A percentile compares a stretch with the other conserved stretches of the same genome.
These are phyloP conservation scores for Drosophila cardini DNA, from an alignment of 1,140 invertebrate species.

Conservation along the genomic window DNA sequence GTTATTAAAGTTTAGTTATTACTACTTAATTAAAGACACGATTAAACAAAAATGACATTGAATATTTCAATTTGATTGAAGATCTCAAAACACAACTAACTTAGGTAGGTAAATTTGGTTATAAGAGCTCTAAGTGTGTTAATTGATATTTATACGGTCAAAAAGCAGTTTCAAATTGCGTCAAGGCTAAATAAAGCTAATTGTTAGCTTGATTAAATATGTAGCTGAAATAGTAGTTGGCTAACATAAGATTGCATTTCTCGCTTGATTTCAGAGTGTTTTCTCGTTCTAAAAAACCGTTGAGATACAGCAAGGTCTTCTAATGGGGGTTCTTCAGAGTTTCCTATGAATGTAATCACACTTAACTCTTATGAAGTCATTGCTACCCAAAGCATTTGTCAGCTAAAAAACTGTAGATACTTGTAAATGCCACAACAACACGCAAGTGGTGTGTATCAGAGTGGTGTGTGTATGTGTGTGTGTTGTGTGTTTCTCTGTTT, in stretches of 20 bases:
- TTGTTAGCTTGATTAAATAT: slow-evolving; percentile 1
- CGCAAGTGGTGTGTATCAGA: slow-evolving; percentile 5
- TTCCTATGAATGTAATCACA: slow-evolving; percentile 18
- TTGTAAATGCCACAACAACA: slow-evolving; percentile 42
- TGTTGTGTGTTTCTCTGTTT: slow-evolving; percentile 36
- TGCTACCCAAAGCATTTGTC: slow-evolving; percentile 22
- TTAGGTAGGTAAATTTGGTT: neutral
- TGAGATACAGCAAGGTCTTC: neutral
- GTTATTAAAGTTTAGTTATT: no score
- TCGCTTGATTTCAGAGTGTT: slow-evolving; percentile 1
- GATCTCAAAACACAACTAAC: no score
- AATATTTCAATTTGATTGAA: no score
- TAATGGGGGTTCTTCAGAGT: slow-evolving; percentile 6
- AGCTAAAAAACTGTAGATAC: slow-evolving; percentile 28
- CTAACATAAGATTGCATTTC: slow-evolving; percentile 8
- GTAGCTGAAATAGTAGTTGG: slow-evolving; percentile 1
- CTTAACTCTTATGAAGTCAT: slow-evolving; percentile 43
- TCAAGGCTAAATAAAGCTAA: neutral
- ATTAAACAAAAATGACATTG: no score
- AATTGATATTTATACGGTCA: slow-evolving; percentile 1
- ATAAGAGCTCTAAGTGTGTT: neutral
- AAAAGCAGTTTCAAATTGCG: neutral
- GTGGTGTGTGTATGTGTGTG: neutral
- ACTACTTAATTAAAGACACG: no score
- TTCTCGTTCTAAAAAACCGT: neutral